These are phyloP conservation scores for Merluccius polli DNA, from an alignment of 2,797 vertebrate genomes.

Conservation along the genomic window DNA sequence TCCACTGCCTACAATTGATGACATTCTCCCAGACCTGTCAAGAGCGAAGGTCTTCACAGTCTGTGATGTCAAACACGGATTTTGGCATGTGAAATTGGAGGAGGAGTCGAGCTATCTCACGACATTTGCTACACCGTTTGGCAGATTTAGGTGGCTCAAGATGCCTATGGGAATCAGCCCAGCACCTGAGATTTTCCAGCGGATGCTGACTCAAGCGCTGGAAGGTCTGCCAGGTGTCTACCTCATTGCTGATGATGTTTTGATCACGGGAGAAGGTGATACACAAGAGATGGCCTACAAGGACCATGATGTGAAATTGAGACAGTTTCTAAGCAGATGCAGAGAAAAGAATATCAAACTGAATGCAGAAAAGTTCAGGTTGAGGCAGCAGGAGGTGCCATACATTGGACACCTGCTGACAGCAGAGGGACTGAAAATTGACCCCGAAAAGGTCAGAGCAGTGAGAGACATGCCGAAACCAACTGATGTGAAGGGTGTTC, in stretches of 20 bases:
- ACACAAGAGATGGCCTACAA: neutral
- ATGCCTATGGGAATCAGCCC: slow-evolving; percentile 28
- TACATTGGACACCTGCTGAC: too few relatives aligned
- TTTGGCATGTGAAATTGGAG: slow-evolving; percentile 32
- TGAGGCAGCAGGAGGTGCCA: too few relatives aligned
- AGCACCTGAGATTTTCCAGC: slow-evolving; percentile 26
- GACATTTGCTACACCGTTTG: slow-evolving; percentile 17
- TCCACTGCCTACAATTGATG: slow-evolving; percentile 23
- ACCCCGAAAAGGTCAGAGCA: too few relatives aligned
- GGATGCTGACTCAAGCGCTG: slow-evolving; percentile 20
- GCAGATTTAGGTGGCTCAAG: slow-evolving; percentile 13
- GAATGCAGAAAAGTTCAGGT: too few relatives aligned
- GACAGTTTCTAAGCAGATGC: neutral
- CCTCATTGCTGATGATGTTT: slow-evolving; percentile 6
- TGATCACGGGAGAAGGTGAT: neutral
- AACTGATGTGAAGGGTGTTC: too few relatives aligned
- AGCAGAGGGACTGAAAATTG: too few relatives aligned
- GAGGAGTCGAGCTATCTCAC: slow-evolving; percentile 35
- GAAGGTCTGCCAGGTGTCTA: slow-evolving; percentile 8
- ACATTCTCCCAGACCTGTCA: slow-evolving; percentile 18
- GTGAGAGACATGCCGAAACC: too few relatives aligned
- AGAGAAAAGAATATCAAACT: neutral
- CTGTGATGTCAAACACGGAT: slow-evolving; percentile 22
- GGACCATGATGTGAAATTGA: slow-evolving; percentile 6
- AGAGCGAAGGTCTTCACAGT: slow-evolving; percentile 38